Conservation (phyloP, 2,888 invertebrate genomes). For the Caradrina clavipalpis region DNA sequence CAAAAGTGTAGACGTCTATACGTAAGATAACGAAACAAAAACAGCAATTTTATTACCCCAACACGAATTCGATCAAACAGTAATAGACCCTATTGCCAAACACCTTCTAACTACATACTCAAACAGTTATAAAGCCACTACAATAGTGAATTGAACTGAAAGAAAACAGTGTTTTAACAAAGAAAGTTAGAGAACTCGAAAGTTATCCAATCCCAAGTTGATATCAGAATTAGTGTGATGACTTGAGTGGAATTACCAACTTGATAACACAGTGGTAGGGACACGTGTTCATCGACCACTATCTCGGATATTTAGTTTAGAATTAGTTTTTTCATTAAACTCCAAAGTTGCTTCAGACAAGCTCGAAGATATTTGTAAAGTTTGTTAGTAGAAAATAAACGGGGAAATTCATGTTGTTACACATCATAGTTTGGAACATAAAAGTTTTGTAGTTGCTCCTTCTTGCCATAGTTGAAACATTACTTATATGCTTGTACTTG, state of each 20-base stretch:
- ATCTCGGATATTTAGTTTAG: constrained; percentile 52
- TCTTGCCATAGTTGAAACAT: constrained; percentile 4
- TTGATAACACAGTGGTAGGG: constrained; percentile 60
- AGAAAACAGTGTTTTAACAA: constrained; percentile 57
- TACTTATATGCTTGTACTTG: not conserved
- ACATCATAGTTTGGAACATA: constrained; percentile 40
- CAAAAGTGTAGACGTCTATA: not conserved
- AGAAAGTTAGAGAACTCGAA: constrained; percentile 56
- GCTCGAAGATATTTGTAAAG: constrained; percentile 47
- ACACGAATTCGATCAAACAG: constrained; percentile 36
- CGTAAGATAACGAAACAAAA: constrained; percentile 17
- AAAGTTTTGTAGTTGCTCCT: constrained; percentile 19
- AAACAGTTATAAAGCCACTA: constrained; percentile 33
- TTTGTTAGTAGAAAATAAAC: constrained; percentile 53
- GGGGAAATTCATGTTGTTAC: constrained; percentile 48
- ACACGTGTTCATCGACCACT: constrained; percentile 61
- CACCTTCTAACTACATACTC: constrained; percentile 29
- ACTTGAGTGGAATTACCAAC: constrained; percentile 65
- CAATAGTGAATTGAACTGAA: constrained; percentile 40
- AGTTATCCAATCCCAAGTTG: constrained; percentile 70
- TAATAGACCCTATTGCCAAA: constrained; percentile 46
- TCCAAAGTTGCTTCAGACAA: constrained; percentile 33
- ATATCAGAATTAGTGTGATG: constrained; percentile 66
- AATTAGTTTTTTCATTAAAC: constrained; percentile 65
- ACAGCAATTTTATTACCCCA: constrained; percentile 23